Conservation (phyloP, 1,140 invertebrate species). For the Drosophila navojoa region DNA sequence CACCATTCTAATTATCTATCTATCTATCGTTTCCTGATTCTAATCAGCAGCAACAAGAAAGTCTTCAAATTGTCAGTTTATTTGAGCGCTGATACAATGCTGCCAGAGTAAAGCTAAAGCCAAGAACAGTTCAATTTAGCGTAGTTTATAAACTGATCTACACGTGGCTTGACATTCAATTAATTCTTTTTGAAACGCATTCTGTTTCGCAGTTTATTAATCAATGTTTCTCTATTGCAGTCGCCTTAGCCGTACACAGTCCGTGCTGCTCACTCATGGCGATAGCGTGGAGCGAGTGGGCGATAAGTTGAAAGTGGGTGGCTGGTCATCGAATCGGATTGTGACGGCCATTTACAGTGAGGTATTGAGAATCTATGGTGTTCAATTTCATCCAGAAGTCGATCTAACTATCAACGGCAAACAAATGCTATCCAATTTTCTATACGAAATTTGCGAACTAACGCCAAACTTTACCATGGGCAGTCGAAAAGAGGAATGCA, state of each 20-base stretch:
- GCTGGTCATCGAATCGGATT: slow-evolving; percentile 92
- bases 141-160: slow-evolving; percentile 76
- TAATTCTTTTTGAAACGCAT: neutral
- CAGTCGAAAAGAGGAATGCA: slow-evolving; percentile 94
- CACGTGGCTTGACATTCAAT: slow-evolving; percentile 72
- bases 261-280: slow-evolving; percentile 97
- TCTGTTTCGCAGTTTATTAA: neutral
- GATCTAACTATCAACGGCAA: slow-evolving; percentile 97
- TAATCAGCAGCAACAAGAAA: slow-evolving; percentile 72
- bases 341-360: slow-evolving; percentile 96
- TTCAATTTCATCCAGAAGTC: slow-evolving; percentile 98
- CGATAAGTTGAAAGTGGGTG: slow-evolving; percentile 92
- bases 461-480: slow-evolving; percentile 95
- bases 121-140: slow-evolving; percentile 75
- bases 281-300: slow-evolving; percentile 97
- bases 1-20: no score
- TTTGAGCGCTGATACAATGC: slow-evolving; percentile 79
- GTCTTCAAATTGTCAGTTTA: slow-evolving; percentile 51
- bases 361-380: slow-evolving; percentile 95
- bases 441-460: slow-evolving; percentile 95
- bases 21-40: neutral
- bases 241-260: slow-evolving; percentile 93
- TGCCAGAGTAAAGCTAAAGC: slow-evolving; percentile 68
- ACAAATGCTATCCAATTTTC: slow-evolving; percentile 96
- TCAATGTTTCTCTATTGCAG: slow-evolving; percentile 84